Conservation (phyloP, 2,113 vertebrate species). For the Amphiprion ocellaris region DNA sequence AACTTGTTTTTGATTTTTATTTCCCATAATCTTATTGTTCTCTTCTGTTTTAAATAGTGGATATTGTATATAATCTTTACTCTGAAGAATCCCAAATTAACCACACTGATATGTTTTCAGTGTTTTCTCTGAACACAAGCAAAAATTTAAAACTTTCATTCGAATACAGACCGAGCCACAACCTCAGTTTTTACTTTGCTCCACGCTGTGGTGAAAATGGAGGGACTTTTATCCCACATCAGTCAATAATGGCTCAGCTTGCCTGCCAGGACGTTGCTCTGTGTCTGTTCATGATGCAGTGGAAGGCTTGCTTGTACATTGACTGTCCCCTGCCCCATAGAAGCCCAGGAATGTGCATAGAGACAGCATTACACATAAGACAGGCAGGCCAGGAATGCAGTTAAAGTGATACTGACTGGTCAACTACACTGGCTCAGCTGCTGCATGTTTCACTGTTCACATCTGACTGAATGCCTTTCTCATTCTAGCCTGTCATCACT, state of each 20-base stretch:
- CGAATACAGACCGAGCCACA: conserved; percentile 20
- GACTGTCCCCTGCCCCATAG: conserved; percentile 57
- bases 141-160: conserved; percentile 4
- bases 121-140: conserved; percentile 1
- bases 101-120: not conserved
- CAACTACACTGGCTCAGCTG: conserved; percentile 52
- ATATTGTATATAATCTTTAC: not conserved
- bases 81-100: not conserved
- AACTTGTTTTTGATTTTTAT: not conserved
- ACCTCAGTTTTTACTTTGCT: conserved; percentile 26
- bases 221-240: conserved; percentile 32
- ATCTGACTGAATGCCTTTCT: conserved; percentile 3
- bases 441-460: conserved; percentile 33
- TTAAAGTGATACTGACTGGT: conserved; percentile 28
- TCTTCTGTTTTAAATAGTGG: not conserved
- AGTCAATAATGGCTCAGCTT: conserved; percentile 33
- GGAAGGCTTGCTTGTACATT: conserved; percentile 34
- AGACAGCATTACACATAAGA: conserved; percentile 71
- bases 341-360: conserved; percentile 71
- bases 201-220: conserved; percentile 19
- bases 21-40: not conserved
- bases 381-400: conserved; percentile 71
- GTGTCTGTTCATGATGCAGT: conserved; percentile 36
- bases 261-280: conserved; percentile 24
- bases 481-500: conserved; percentile 24